These are phyloP conservation scores for Panthera uncia DNA, from an alignment of 2,113 vertebrate genomes.

Conservation along the genomic window DNA sequence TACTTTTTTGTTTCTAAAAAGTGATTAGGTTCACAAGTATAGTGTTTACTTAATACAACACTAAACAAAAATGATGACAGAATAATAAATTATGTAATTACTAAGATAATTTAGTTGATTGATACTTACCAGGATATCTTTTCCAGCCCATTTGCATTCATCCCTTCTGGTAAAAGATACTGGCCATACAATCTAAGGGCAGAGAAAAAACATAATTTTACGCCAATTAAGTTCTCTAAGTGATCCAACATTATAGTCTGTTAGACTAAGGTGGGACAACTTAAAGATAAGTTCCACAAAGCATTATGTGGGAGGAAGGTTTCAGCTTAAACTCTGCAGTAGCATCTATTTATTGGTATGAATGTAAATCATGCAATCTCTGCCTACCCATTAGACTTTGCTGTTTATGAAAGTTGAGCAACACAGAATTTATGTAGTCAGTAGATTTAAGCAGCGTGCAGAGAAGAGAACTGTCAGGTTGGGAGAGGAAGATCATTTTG, in stretches of 20 bases:
- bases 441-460: rapidly evolving
- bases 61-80: not conserved
- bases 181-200: constrained; percentile 93
- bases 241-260: not conserved
- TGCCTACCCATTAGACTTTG: not conserved
- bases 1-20: not conserved
- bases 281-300: not conserved
- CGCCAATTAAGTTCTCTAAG: not conserved
- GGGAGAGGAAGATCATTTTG: not conserved
- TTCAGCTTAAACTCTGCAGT: not conserved
- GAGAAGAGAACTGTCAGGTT: not conserved
- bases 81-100: not conserved
- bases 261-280: not conserved
- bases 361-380: not conserved
- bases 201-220: constrained; percentile 79
- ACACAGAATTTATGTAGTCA: not conserved
- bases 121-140: constrained; percentile 94
- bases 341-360: not conserved
- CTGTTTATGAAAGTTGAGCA: not conserved
- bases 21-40: not conserved
- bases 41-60: not conserved
- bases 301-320: not conserved
- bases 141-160: constrained; percentile 99
- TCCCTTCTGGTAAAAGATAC: constrained; percentile 93
- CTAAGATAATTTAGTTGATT: not conserved